These are phyloP conservation scores for Indicator indicator DNA, from an alignment of 2,113 vertebrate species.

Conservation along the genomic window DNA sequence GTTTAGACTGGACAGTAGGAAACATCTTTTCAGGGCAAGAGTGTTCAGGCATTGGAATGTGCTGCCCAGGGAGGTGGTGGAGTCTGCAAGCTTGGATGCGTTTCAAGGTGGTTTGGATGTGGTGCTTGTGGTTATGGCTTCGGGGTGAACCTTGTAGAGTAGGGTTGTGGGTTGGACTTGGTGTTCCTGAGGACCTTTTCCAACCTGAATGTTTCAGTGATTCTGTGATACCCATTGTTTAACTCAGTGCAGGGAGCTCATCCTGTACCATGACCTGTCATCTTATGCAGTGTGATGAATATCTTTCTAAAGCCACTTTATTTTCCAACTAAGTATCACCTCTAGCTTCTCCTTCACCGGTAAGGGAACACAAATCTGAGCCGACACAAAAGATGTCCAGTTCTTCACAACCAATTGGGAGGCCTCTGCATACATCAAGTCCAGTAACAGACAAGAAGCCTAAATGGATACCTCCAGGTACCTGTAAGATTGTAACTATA, in stretches of 20 bases:
- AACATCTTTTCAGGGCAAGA: no score
- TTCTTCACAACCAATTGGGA: constrained; percentile 39
- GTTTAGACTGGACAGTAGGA: no score
- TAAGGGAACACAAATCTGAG: neutral
- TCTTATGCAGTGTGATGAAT: neutral
- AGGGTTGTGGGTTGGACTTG: no score
- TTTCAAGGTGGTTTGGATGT: no score
- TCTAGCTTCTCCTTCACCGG: neutral
- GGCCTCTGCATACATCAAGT: constrained; percentile 57
- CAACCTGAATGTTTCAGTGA: no score
- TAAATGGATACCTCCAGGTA: constrained; percentile 93
- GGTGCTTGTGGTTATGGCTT: no score
- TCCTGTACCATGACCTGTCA: neutral
- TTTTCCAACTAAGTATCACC: constrained; percentile 19
- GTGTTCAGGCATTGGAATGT: no score
- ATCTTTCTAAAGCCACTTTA: neutral
- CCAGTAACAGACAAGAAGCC: constrained; percentile 74
- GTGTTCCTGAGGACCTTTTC: no score
- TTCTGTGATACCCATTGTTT: neutral
- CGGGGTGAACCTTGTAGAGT: no score
- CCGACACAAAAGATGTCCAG: neutral
- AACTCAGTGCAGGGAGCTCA: neutral
- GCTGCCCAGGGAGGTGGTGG: no score
- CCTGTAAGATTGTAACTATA: neutral
- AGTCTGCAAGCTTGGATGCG: no score